Conservation (phyloP, 2,797 vertebrate genomes). For the Ceryle rudis region DNA sequence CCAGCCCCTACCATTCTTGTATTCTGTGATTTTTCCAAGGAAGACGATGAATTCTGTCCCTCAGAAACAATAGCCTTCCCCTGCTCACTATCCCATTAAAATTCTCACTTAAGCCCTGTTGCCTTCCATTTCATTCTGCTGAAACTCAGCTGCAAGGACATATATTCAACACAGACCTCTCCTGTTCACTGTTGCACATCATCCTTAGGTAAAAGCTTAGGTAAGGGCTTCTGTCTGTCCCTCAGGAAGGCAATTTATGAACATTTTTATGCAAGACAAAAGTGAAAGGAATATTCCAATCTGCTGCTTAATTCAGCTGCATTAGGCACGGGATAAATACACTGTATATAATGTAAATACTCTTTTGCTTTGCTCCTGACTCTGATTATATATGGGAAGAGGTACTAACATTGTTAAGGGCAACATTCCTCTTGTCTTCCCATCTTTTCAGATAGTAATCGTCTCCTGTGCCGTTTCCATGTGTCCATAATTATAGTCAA, state of each 20-base stretch:
- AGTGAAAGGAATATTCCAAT: slow-evolving; percentile 11
- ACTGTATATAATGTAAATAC: too few species aligned
- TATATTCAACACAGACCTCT: not conserved
- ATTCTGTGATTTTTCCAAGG: not conserved
- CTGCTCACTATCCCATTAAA: not conserved
- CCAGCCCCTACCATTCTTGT: not conserved
- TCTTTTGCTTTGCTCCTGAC: slow-evolving; percentile 4
- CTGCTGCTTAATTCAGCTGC: slow-evolving; percentile 3
- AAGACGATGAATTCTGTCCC: not conserved
- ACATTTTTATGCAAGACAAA: slow-evolving; percentile 24
- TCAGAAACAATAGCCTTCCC: not conserved
- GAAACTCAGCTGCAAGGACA: not conserved
- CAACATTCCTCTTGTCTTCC: slow-evolving; percentile 18
- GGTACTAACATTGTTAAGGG: not conserved
- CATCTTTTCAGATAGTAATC: not conserved
- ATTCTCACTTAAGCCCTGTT: not conserved
- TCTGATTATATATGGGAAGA: not conserved
- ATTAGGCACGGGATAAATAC: not conserved
- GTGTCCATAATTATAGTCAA: not conserved
- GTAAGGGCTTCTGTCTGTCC: not conserved
- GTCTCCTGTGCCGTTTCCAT: not conserved
- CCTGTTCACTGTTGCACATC: not conserved
- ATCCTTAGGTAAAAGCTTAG: not conserved
- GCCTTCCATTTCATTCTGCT: not conserved
- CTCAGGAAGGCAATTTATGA: not conserved